Evolutionary conservation across 2,113 vertebrate genomes (phyloP).

Genomic region (Hyperopisus bebe): DNA sequence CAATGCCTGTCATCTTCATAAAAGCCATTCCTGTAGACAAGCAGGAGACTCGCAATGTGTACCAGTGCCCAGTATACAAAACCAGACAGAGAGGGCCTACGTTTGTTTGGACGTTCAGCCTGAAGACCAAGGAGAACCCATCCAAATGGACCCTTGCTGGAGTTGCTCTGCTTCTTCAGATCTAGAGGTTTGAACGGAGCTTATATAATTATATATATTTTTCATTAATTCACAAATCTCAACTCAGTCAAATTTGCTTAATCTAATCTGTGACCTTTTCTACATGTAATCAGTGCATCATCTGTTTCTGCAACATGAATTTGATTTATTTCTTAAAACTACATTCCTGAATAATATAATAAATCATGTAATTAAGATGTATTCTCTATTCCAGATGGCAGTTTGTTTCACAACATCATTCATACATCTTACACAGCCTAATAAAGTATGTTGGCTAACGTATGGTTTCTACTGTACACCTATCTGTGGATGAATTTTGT

Average conservation of each 20-base stretch:
- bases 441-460: neutral
- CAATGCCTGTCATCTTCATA: conserved; percentile 83
- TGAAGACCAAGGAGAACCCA: conserved; percentile 82
- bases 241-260: neutral
- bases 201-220: neutral
- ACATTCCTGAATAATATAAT: neutral
- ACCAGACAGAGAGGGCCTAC: conserved; percentile 83
- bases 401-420: neutral
- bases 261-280: neutral
- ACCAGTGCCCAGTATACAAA: conserved; percentile 85
- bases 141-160: conserved; percentile 90
- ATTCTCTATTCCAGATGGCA: neutral
- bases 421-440: neutral
- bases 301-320: neutral
- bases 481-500: neutral
- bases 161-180: conserved; percentile 82
- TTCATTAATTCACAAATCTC: neutral
- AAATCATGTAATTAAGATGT: neutral
- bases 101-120: conserved; percentile 87
- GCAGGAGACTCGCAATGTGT: conserved; percentile 65
- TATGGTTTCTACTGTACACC: neutral
- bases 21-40: conserved; percentile 77
- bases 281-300: neutral
- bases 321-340: conserved; percentile 9
- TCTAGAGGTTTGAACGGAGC: conserved; percentile 42